phyloP scores from a whole-genome alignment of 2,797 vertebrate genomes.

The Pteronotus mesoamericanus region DNA sequence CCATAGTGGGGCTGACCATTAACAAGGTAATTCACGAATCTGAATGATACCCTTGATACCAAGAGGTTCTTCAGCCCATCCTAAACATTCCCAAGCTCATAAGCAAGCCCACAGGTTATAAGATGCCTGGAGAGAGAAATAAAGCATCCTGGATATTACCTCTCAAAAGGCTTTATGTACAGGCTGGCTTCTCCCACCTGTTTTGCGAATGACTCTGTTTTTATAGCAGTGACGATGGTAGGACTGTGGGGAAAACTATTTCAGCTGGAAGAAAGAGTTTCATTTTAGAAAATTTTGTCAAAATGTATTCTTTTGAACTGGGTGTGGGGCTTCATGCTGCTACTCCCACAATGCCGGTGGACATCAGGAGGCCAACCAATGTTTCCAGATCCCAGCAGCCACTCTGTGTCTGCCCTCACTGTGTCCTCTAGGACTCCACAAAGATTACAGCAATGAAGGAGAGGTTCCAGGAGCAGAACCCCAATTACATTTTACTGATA shows the following conservation, averaged over 20 bases:
- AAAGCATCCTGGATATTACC: neutral
- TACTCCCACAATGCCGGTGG: neutral
- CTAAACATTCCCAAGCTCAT: neutral
- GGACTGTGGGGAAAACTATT: neutral
- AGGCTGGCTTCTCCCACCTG: neutral
- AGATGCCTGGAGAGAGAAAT: neutral
- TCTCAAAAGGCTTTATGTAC: neutral
- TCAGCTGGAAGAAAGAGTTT: neutral
- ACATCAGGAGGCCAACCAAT: rapidly evolving
- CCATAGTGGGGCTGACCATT: neutral
- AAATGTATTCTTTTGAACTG: neutral
- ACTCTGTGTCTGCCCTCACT: neutral
- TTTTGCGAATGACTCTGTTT: neutral
- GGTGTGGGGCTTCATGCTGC: too few relatives aligned
- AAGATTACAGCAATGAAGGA: neutral
- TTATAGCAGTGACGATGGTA: neutral
- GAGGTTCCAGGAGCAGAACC: neutral
- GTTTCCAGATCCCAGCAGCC: neutral
- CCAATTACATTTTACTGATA: neutral
- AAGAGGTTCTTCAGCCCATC: neutral
- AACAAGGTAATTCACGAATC: neutral
- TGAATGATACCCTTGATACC: neutral
- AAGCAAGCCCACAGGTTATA: neutral
- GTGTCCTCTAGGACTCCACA: neutral
- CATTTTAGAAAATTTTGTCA: neutral